Evolutionary conservation across 2,797 vertebrate genomes (phyloP).

Genomic region (Poeciliopsis gracilis): DNA sequence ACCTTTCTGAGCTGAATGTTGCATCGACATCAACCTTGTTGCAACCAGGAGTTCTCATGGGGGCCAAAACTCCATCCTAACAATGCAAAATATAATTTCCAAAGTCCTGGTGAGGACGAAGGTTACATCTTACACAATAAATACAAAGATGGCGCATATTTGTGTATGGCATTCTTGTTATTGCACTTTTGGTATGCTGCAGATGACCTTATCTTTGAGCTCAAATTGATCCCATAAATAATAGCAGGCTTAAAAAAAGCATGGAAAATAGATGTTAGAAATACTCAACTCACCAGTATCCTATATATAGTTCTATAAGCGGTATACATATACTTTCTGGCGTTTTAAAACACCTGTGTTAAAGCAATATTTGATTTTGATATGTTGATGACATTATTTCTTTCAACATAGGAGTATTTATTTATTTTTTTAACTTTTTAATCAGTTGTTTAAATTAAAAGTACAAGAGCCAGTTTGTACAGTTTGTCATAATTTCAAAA

Average conservation of each 20-base stretch:
- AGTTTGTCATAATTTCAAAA: not conserved
- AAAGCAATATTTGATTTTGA: not conserved
- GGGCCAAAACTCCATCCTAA: not conserved
- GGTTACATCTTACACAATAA: not conserved
- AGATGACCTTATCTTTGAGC: not conserved
- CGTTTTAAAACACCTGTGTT: not conserved
- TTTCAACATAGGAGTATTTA: not conserved
- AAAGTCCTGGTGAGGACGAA: not conserved
- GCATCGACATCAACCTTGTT: not conserved
- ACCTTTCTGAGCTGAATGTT: conserved; percentile 2
- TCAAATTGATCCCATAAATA: not conserved
- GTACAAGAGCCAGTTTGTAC: conserved; percentile 6
- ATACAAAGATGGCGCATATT: not conserved
- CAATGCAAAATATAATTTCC: not conserved
- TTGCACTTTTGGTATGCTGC: not conserved
- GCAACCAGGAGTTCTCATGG: not conserved
- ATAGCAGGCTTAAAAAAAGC: not conserved
- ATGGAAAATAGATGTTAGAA: not conserved
- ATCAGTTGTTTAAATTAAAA: conserved; percentile 12
- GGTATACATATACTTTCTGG: not conserved
- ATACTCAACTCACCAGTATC: not conserved
- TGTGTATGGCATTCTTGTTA: not conserved
- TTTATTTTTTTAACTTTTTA: not conserved
- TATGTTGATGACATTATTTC: not conserved
- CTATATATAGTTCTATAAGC: not conserved